Evolutionary conservation across 1,140 invertebrate genomes (phyloP), one percentile per base, ranked within the genome.

Genomic region (Procambarus virginalis): DNA sequence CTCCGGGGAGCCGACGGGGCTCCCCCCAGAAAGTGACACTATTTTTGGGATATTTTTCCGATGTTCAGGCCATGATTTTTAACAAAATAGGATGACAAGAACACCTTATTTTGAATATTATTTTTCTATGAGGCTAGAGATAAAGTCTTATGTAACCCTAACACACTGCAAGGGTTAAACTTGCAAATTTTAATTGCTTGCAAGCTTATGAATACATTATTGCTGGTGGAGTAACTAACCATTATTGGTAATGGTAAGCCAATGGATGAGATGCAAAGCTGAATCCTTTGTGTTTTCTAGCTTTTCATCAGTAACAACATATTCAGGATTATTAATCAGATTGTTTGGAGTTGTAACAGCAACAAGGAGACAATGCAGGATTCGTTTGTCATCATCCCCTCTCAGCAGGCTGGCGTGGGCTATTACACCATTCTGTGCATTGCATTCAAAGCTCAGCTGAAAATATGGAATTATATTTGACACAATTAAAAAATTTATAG

Each of bases 191-290:
- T 34, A 34, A 34, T 34, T 34, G 34, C 34, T 34, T 34, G 34
- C 34, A 34, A 34, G 34, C 34, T 34, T 34, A 34, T 34, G 34
- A 34, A 64, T 17, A 64, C 14, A 64, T 0, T 17, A 64, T 17
- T 64, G 12, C 4, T 20, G 17, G 60, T 22, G 34, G 22, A 14
- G 12, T n/a, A 45, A 78, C 81, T 84, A 49, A 84, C 88, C 88
- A 84, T 89, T 89, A 6, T 89, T 34, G 68, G 12, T 22, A 9
- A 89, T 49, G 34, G 64, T 70, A 34, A 89, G 82, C 88, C 88
- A 89, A 10, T 76, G 55, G 8, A 89, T 48, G 51, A 89, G 58
- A 20, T 89, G 88, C 20, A 84, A 34, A 22, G 88, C 70, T 8
- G 76, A 48, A 48, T 45, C 88, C 75, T 76, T 78, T 48, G 81